Evolutionary conservation across 2,888 invertebrate species (phyloP).

Genomic region (Furcula furcula): DNA sequence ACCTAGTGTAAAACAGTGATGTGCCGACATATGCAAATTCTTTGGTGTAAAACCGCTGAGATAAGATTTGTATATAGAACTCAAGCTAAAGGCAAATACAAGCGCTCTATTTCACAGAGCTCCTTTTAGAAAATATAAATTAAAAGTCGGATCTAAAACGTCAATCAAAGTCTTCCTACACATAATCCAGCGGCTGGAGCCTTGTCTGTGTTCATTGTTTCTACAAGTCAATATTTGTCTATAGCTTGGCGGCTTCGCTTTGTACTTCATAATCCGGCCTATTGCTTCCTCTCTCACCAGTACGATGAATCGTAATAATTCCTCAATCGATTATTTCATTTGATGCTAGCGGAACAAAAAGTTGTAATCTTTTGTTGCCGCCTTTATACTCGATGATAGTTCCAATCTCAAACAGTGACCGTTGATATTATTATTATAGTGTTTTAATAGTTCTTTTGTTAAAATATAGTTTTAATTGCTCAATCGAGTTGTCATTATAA

Average conservation of each 20-base stretch:
- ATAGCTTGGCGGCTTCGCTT: conserved; percentile 67
- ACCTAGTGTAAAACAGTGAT: no score
- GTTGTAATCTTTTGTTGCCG: conserved; percentile 59
- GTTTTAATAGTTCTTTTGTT: conserved; percentile 59
- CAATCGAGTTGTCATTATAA: conserved; percentile 6
- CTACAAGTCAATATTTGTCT: conserved; percentile 81
- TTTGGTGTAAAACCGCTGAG: no score
- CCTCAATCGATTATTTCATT: conserved; percentile 73
- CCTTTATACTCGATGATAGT: conserved; percentile 52
- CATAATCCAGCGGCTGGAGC: conserved; percentile 46
- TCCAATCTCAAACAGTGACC: conserved; percentile 47
- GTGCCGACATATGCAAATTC: no score
- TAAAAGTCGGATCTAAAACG: conserved; percentile 38
- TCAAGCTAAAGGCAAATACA: no score
- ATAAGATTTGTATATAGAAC: no score
- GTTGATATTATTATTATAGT: conserved; percentile 39
- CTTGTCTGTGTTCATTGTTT: conserved; percentile 60
- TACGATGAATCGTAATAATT: conserved; percentile 78
- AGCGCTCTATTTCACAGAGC: no score
- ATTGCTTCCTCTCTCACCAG: conserved; percentile 64
- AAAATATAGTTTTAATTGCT: conserved; percentile 17
- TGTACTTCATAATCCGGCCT: conserved; percentile 67
- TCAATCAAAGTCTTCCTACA: conserved; percentile 61
- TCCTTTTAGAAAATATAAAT: no score
- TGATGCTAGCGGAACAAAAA: conserved; percentile 59